Base-by-base conservation (phyloP, 1,140 invertebrate species). In the Cataglyphis hispanica region DNA sequence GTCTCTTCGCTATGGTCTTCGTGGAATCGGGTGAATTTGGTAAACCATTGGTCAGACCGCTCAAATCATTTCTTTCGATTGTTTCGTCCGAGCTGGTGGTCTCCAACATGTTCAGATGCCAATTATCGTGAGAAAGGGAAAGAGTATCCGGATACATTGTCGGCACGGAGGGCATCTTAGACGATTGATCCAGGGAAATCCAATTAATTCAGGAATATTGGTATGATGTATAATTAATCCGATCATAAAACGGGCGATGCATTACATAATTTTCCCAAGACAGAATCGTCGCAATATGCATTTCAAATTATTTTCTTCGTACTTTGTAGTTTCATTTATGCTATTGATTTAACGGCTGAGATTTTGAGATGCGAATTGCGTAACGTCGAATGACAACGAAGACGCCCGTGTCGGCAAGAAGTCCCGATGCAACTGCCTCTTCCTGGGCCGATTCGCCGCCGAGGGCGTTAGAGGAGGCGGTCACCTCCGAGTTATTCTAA, bases 401-500 rank as follows among this genome's bases (percentile, higher is more conserved):
- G 64, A 89, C 86, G 86, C 91, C 89, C 89, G 91, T 90, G 88
- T 91, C 83, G 92, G 88, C 87, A 91, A 92, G 90, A 91, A 93
- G 91, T 90, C 90, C 89, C 92, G 90, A 85, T 85, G 86, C 92
- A 91, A 95, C 94, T 95, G 89, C 63, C 86, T 89, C 89, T 85
- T 91, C 86, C 87, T 88, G 90, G 91, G 89, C 91, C 89, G 87
- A 88, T 69, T 25, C 66, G 61, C 70, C 53, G 58, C 86, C 88
- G 85, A 81, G 91, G 89, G 88, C 84, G 89, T 72, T 60, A 56
- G 88, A 64, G 89, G 87, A 88, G 92, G 91, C 92, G 93, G 91
- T 93, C 93, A 95, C 93, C 94, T 95, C 93, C 88, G 91, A 93
- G 94, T 95, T 95, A 95, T 95, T 95, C 94, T 95, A 87, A 93